phyloP scores from a whole-genome alignment of 37 sponge, comb jelly and placozoan species.

The Hormiphora californensis region DNA sequence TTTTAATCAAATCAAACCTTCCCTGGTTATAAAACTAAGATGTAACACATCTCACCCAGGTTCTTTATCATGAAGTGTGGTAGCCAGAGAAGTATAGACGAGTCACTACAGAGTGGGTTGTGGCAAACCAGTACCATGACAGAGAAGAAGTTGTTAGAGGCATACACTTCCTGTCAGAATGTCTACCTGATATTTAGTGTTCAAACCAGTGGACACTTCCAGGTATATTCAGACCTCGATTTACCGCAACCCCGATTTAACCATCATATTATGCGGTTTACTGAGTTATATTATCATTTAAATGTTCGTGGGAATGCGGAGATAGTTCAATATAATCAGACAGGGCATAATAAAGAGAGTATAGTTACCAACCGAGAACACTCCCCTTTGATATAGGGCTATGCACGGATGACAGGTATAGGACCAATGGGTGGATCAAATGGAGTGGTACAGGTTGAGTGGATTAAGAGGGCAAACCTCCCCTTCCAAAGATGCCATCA shows the following conservation, averaged over 20 bases:
- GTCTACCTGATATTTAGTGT: constrained; percentile 41
- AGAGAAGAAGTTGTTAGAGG: constrained; percentile 20
- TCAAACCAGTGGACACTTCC: constrained; percentile 50
- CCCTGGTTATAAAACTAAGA: too few relatives aligned
- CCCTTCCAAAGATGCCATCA: constrained; percentile 52
- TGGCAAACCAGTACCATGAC: constrained; percentile 2
- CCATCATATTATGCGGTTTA: too few relatives aligned
- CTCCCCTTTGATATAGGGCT: too few relatives aligned
- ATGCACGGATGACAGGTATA: constrained; percentile 47
- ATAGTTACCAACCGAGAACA: too few relatives aligned
- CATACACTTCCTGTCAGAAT: constrained; percentile 25
- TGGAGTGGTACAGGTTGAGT: constrained; percentile 29
- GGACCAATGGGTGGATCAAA: constrained; percentile 5
- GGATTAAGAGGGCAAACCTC: constrained; percentile 49
- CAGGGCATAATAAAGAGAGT: too few relatives aligned
- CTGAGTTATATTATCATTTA: too few relatives aligned
- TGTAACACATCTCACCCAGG: background rate
- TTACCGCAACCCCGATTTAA: too few relatives aligned
- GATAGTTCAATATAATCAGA: too few relatives aligned
- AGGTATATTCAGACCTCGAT: background rate
- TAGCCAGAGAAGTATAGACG: constrained; percentile 15
- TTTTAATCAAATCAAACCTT: too few relatives aligned
- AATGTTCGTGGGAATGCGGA: too few relatives aligned
- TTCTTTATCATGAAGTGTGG: constrained; percentile 55
- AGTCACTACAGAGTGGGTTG: constrained; percentile 17